Evolutionary conservation across 2,888 invertebrate species (phyloP).

Genomic region (Agriopis aurantiaria): DNA sequence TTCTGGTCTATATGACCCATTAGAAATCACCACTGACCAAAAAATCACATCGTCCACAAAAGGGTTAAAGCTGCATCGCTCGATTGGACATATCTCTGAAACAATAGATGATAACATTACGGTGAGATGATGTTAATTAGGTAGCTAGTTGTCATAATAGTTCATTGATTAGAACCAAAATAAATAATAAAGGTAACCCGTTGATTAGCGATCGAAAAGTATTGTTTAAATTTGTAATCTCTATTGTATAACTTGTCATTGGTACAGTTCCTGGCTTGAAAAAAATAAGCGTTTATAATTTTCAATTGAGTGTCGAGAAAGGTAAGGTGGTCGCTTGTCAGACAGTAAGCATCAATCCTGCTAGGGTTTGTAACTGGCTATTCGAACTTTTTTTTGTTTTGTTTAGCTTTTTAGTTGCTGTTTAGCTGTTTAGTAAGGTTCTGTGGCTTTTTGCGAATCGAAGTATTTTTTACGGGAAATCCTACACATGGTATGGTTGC

Average conservation of each 20-base stretch:
- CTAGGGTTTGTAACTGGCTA: neutral
- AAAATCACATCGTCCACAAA: constrained; percentile 31
- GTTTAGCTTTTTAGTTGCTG: too few relatives aligned
- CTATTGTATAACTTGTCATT: neutral
- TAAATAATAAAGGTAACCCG: constrained; percentile 53
- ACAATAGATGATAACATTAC: constrained; percentile 71
- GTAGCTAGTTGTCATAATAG: constrained; percentile 69
- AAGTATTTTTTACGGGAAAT: neutral
- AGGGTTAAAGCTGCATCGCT: constrained; percentile 57
- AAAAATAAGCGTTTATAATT: neutral
- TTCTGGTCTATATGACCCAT: constrained; percentile 15
- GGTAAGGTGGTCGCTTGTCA: neutral
- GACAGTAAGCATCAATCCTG: neutral
- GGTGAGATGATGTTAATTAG: constrained; percentile 70
- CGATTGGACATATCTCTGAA: constrained; percentile 55
- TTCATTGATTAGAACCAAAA: constrained; percentile 73
- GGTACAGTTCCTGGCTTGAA: neutral
- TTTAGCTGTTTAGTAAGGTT: too few relatives aligned
- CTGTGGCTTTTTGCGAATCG: neutral
- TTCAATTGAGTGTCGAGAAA: neutral
- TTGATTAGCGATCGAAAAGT: constrained; percentile 32
- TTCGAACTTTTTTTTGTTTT: neutral
- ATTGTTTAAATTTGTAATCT: constrained; percentile 11
- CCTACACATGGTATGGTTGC: too few relatives aligned
- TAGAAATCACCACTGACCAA: neutral